phyloP scores from a whole-genome alignment of 2,113 vertebrate genomes.

The Tretioscincus oriximinensis region DNA sequence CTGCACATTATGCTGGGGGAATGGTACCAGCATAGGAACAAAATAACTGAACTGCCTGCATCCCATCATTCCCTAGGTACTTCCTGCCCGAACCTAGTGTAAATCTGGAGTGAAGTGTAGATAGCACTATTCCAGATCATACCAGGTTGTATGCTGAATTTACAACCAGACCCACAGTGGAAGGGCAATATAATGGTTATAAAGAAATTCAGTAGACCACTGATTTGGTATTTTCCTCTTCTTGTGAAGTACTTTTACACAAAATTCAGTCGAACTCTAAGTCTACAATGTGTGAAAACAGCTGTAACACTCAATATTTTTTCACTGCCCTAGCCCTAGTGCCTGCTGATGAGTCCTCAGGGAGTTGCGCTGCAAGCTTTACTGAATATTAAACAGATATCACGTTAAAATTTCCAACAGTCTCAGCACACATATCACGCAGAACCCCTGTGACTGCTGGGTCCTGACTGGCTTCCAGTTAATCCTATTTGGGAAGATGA shows the following conservation, averaged over 20 bases:
- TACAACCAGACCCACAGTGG: too few relatives aligned
- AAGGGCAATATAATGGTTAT: not conserved
- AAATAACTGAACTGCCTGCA: too few relatives aligned
- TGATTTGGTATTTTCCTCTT: not conserved
- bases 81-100: too few relatives aligned
- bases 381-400: not conserved
- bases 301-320: not conserved
- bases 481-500: constrained; percentile 20
- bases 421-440: not conserved
- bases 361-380: constrained; percentile 20
- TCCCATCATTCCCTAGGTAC: too few relatives aligned
- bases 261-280: not conserved
- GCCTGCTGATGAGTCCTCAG: not conserved
- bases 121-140: too few relatives aligned
- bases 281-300: not conserved
- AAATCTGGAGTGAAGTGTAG: too few relatives aligned
- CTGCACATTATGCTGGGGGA: too few relatives aligned
- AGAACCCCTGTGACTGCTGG: not conserved
- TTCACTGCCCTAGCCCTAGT: not conserved
- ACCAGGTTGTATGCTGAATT: too few relatives aligned
- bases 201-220: not conserved
- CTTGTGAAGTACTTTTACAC: not conserved
- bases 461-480: constrained; percentile 7
- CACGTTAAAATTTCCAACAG: not conserved
- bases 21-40: too few relatives aligned